These are phyloP conservation scores for Neogobius melanostomus DNA, from an alignment of 2,113 vertebrate species.

Conservation along the genomic window DNA sequence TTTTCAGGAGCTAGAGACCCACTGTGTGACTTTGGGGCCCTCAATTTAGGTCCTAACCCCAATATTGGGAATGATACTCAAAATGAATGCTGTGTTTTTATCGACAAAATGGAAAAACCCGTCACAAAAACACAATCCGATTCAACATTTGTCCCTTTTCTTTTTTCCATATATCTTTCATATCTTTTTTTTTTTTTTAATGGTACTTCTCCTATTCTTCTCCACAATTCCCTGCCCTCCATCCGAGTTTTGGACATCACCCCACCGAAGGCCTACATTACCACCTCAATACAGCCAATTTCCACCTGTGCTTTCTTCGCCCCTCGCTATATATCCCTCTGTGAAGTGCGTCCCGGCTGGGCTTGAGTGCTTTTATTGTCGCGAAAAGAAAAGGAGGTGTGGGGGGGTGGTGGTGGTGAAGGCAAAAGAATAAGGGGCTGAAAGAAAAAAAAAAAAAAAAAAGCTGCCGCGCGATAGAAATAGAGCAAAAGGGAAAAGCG, in stretches of 20 bases:
- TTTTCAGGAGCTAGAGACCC: no score
- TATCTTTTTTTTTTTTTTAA: background rate
- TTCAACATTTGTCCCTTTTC: no score
- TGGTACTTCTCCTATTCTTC: background rate
- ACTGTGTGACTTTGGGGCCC: no score
- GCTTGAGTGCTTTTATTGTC: conserved; percentile 51
- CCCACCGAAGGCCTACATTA: background rate
- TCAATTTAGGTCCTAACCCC: no score
- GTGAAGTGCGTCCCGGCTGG: conserved; percentile 40
- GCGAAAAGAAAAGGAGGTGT: conserved; percentile 42
- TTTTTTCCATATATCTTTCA: background rate
- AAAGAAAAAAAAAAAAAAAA: conserved; percentile 19
- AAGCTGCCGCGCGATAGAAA: conserved; percentile 42
- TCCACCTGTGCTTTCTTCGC: conserved; percentile 53
- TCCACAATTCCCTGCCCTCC: background rate
- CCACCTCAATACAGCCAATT: conserved; percentile 37
- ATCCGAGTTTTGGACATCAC: conserved; percentile 1
- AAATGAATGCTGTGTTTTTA: no score
- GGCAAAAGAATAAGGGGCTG: conserved; percentile 42
- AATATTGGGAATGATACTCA: no score
- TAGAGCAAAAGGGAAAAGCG: conserved; percentile 38
- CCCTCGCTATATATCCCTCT: conserved; percentile 28
- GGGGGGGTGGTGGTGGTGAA: conserved; percentile 10
- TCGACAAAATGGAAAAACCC: no score
- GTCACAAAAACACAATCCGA: no score